phyloP scores from a whole-genome alignment of 1,140 invertebrate species.

The Tetramorium parvispinum region DNA sequence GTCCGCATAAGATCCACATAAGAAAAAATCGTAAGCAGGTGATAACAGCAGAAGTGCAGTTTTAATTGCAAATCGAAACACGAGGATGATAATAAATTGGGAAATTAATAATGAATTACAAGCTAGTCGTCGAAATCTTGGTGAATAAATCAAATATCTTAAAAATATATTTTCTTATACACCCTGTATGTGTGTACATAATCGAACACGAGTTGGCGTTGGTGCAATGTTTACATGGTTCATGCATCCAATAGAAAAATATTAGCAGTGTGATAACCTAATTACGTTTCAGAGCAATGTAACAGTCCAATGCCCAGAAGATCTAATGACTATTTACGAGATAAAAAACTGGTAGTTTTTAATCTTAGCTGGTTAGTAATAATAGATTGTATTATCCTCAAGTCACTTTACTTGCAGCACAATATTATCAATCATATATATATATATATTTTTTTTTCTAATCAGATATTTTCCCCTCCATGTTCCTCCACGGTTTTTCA shows the following conservation, averaged over 20 bases:
- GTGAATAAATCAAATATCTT: too few species aligned
- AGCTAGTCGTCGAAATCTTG: background rate
- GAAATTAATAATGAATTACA: too few species aligned
- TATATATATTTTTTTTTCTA: background rate
- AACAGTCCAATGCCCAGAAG: background rate
- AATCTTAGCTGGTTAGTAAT: background rate
- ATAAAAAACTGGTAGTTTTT: background rate
- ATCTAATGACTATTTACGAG: background rate
- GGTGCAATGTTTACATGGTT: background rate
- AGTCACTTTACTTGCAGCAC: background rate
- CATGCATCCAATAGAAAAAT: background rate
- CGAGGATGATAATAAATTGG: too few species aligned
- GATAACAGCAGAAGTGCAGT: too few species aligned
- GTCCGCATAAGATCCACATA: too few species aligned
- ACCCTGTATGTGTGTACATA: background rate
- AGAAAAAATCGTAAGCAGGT: too few species aligned
- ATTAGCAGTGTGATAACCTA: background rate
- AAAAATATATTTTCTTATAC: background rate
- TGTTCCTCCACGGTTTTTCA: background rate
- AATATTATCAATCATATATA: background rate
- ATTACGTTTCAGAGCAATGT: background rate
- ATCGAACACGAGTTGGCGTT: background rate
- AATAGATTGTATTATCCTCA: background rate
- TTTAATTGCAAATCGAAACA: too few species aligned
- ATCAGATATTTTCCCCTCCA: slow-evolving; percentile 39